phyloP scores from a whole-genome alignment of 1,140 invertebrate species.

The Schlechtendalia chinensis region DNA sequence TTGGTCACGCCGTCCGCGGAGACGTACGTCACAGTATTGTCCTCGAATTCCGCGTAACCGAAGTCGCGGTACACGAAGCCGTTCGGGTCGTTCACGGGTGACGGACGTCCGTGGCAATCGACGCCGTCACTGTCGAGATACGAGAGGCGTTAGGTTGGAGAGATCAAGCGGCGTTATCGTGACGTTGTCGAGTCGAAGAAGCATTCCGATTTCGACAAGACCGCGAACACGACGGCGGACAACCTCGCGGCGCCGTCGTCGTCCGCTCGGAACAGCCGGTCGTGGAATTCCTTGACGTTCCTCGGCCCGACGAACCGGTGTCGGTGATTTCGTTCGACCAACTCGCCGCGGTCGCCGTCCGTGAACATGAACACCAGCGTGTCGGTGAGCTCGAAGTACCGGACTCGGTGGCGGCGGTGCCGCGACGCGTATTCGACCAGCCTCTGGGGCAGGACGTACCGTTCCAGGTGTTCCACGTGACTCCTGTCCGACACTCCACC shows the following conservation, averaged over 20 bases:
- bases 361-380: slow-evolving; percentile 5
- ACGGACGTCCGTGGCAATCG: neutral
- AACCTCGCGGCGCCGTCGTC: too few relatives aligned
- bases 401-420: neutral
- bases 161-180: too few relatives aligned
- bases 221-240: too few relatives aligned
- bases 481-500: neutral
- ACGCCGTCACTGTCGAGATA: too few relatives aligned
- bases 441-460: neutral
- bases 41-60: neutral
- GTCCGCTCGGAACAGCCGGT: neutral
- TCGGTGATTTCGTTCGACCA: neutral
- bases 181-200: too few relatives aligned
- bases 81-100: neutral
- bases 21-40: neutral
- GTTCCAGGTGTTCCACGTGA: slow-evolving; percentile 9
- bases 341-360: neutral
- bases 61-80: neutral
- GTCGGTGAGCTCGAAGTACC: neutral
- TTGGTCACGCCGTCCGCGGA: neutral
- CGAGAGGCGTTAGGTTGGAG: too few relatives aligned
- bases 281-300: neutral
- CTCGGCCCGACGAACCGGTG: neutral
- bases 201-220: too few relatives aligned
- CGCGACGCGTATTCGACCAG: neutral